Conservation (phyloP, 2,797 vertebrate genomes). For the Cuniculus paca region DNA sequence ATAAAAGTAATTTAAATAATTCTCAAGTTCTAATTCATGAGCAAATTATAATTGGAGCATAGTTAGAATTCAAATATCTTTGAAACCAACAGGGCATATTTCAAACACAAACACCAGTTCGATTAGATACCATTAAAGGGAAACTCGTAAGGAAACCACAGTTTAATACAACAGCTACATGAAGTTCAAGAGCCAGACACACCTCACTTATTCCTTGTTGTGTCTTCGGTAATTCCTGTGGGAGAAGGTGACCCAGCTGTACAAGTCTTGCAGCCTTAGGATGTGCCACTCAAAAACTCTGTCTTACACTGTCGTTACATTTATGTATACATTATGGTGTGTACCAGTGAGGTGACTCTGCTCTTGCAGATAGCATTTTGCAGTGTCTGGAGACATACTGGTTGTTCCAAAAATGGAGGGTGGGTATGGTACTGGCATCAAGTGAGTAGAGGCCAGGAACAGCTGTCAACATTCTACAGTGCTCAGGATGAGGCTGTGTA, state of each 20-base stretch:
- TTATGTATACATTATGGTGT: neutral
- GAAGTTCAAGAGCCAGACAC: neutral
- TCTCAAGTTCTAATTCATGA: slow-evolving; percentile 16
- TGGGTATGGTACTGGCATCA: neutral
- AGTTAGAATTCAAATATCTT: slow-evolving; percentile 34
- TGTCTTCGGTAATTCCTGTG: neutral
- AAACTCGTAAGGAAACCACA: neutral
- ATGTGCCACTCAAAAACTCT: neutral
- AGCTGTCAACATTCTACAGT: neutral
- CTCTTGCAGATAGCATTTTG: neutral
- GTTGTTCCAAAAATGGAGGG: neutral
- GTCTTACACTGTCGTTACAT: neutral
- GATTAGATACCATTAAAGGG: neutral
- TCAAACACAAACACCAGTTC: slow-evolving; percentile 39
- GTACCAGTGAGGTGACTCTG: neutral
- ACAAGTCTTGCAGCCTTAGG: neutral
- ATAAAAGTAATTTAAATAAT: slow-evolving; percentile 55
- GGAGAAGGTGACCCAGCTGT: neutral
- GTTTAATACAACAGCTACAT: neutral
- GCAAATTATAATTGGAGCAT: slow-evolving; percentile 23
- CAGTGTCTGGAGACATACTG: slow-evolving; percentile 8
- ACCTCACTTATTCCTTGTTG: neutral
- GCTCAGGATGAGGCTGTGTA: neutral
- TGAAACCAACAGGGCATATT: slow-evolving; percentile 31
- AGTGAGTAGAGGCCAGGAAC: neutral